Conservation (phyloP, 2,888 invertebrate species). For the Zaprionus obscuricornis region DNA sequence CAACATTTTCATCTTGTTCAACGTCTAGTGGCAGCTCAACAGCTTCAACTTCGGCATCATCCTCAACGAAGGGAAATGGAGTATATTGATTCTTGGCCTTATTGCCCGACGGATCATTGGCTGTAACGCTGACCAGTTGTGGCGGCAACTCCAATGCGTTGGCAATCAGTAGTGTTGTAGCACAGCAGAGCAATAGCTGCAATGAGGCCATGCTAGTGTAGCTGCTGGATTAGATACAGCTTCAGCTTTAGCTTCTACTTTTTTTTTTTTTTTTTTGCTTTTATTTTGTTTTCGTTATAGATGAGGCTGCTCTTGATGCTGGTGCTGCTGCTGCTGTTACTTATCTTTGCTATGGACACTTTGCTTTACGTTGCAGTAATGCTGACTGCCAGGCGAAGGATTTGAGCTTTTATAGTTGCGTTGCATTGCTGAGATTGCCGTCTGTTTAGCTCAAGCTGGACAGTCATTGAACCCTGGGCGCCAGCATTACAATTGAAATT, state of each 20-base stretch:
- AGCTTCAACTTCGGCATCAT: conserved; percentile 53
- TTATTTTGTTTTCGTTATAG: too few species aligned
- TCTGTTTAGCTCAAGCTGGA: conserved; percentile 14
- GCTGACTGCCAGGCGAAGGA: conserved; percentile 30
- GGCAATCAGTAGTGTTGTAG: conserved; percentile 54
- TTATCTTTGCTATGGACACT: conserved; percentile 9
- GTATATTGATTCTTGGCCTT: conserved; percentile 61
- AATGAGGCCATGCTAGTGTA: conserved; percentile 63
- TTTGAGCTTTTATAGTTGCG: conserved; percentile 55
- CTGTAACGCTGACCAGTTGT: conserved; percentile 55
- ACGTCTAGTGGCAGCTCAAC: conserved; percentile 67
- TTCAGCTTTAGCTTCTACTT: too few species aligned
- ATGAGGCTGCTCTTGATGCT: background rate
- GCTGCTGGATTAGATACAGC: conserved; percentile 20
- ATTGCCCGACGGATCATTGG: conserved; percentile 47
- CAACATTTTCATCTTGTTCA: conserved; percentile 44
- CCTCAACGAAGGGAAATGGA: conserved; percentile 61
- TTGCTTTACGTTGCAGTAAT: conserved; percentile 45
- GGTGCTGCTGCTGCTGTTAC: conserved; percentile 5
- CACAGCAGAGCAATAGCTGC: conserved; percentile 62
- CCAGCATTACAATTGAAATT: conserved; percentile 59
- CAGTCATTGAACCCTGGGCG: conserved; percentile 62
- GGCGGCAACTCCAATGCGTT: conserved; percentile 68
- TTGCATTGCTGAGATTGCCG: conserved; percentile 10
- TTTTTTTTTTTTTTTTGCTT: too few species aligned